Conservation (phyloP, 2,797 vertebrate genomes). For the Botia kubotai region DNA sequence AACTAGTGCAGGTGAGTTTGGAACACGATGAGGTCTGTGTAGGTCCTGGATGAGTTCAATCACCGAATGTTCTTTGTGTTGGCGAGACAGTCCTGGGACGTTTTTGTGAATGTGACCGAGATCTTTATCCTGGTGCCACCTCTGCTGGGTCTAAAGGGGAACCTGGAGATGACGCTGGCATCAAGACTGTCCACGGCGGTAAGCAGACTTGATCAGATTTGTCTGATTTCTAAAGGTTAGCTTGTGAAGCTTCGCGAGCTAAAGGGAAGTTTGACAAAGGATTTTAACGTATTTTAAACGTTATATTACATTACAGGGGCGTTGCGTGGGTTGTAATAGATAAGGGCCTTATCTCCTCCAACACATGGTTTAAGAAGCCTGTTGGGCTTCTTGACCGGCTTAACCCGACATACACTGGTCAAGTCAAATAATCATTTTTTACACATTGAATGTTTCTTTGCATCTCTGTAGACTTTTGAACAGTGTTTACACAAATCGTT, state of each 20-base stretch:
- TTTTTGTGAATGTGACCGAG: slow-evolving; percentile 91
- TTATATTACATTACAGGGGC: neutral
- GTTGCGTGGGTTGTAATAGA: neutral
- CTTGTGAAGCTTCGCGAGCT: neutral
- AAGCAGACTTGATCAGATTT: slow-evolving; percentile 54
- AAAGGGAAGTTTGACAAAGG: neutral
- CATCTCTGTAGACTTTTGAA: too few species aligned
- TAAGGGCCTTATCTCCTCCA: neutral
- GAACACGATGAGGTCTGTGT: neutral
- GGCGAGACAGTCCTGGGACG: slow-evolving; percentile 87
- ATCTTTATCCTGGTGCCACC: slow-evolving; percentile 95
- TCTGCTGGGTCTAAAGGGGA: slow-evolving; percentile 95
- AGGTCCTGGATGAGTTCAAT: neutral
- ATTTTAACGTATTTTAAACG: neutral
- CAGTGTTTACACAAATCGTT: neutral
- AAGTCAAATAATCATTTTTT: neutral
- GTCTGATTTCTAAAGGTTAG: neutral
- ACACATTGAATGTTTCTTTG: neutral
- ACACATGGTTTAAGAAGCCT: neutral
- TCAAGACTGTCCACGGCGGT: slow-evolving; percentile 95
- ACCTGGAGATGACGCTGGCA: slow-evolving; percentile 97
- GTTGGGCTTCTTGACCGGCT: neutral
- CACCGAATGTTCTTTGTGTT: slow-evolving; percentile 48
- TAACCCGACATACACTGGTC: neutral
- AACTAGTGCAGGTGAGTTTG: slow-evolving; percentile 87